Conservation (phyloP, 2,888 invertebrate species). For the Diarsia dahlii region DNA sequence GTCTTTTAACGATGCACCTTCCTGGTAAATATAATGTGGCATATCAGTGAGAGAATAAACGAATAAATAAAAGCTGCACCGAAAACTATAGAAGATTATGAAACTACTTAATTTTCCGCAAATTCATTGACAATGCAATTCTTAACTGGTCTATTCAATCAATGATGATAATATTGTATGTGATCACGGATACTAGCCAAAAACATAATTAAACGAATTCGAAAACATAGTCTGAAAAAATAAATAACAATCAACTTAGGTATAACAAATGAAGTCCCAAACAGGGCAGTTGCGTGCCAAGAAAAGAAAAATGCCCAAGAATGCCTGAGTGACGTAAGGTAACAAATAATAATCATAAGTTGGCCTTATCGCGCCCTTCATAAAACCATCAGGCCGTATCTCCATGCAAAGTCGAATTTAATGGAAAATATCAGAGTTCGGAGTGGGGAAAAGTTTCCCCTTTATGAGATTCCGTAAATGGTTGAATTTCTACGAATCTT, state of each 20-base stretch:
- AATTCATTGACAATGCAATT: background rate
- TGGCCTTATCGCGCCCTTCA: slow-evolving; percentile 63
- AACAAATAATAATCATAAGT: slow-evolving; percentile 67
- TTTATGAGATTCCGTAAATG: slow-evolving; percentile 41
- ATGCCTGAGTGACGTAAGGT: slow-evolving; percentile 63
- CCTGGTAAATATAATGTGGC: background rate
- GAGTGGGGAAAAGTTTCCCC: slow-evolving; percentile 38
- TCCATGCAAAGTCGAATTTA: slow-evolving; percentile 66
- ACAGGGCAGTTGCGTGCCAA: slow-evolving; percentile 54
- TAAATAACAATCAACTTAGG: slow-evolving; percentile 10
- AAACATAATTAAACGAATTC: no score
- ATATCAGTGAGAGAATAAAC: background rate
- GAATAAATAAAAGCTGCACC: no score
- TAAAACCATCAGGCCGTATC: slow-evolving; percentile 65
- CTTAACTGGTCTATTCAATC: background rate
- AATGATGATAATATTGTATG: no score
- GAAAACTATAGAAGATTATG: background rate
- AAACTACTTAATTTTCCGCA: background rate
- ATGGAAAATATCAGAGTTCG: slow-evolving; percentile 56
- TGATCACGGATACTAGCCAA: no score
- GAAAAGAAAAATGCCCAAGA: slow-evolving; percentile 53
- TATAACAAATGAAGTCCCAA: slow-evolving; percentile 36
- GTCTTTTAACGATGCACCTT: background rate
- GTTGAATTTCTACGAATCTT: slow-evolving; percentile 23
- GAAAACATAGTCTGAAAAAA: background rate